Evolutionary conservation across 2,797 vertebrate species (phyloP), one percentile per base, ranked within the genome.

Genomic region (Xenopus petersii): DNA sequence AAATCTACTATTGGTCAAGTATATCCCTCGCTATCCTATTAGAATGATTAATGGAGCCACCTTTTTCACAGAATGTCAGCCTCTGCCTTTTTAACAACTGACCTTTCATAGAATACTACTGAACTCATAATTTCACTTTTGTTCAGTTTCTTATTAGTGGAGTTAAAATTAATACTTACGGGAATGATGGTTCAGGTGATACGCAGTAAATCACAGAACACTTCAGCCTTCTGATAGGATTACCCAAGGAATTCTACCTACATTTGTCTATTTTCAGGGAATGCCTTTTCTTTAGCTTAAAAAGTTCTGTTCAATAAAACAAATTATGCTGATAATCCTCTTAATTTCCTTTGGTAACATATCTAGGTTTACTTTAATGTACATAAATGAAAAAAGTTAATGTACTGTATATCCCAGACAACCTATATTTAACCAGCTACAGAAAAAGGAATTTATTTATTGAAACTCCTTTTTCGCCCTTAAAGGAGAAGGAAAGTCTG

Each of bases 101-200:
- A 94, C 92, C 93, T 93, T 94, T 94, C 88, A 87, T 85, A 84
- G 90, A 90, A 91, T 87, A 89, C 91, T 93, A 88, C 89, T 93
- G 90, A 91, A 91, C 91, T 91, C 92, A 92, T 94, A 93, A 93
- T 92, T 94, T 90, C 92, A 93, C 89, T 91, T 90, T 90, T 91
- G 88, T 91, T 91, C 86, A 84, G 87, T 86, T 91, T 92, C 89
- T 90, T 90, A 91, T 91, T 90, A 90, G 89, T 92, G 88, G 88
- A 91, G 91, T 90, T 92, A 90, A 91, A 92, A 91, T 92, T 89
- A 91, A 90, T 92, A 91, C 88, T 91, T 90, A 86, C 85, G 92
- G 90, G 90, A 90, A 87, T 85, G 89, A 88, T 81, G 85, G 91
- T 87, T 75, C 81, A 82, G 88, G 89, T 84, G 88, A 88, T 82